phyloP scores from a whole-genome alignment of 2,888 invertebrate species.

The Melieria crassipennis region DNA sequence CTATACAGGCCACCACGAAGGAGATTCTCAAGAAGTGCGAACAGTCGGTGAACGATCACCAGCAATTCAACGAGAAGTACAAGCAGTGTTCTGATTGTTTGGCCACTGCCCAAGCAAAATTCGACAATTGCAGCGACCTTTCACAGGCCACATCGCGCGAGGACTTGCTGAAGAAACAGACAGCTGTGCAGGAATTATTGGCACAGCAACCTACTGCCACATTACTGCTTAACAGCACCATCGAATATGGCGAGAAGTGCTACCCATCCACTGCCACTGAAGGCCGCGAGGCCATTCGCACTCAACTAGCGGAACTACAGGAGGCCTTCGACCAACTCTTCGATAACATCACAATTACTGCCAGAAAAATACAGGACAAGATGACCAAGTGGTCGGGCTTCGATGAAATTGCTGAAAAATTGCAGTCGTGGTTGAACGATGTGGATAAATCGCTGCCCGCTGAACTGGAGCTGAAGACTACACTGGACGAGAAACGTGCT shows the following conservation, averaged over 20 bases:
- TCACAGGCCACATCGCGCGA: constrained; percentile 73
- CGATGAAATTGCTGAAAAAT: constrained; percentile 83
- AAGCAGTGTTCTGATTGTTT: constrained; percentile 86
- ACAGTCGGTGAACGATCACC: constrained; percentile 85
- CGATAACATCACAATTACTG: constrained; percentile 80
- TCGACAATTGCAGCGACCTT: constrained; percentile 74
- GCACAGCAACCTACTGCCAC: constrained; percentile 80
- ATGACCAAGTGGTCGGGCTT: constrained; percentile 90
- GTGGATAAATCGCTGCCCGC: constrained; percentile 80
- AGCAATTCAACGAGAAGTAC: constrained; percentile 82
- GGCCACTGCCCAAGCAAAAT: constrained; percentile 77
- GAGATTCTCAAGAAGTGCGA: constrained; percentile 93
- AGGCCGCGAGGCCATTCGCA: constrained; percentile 85
- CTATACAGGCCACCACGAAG: constrained; percentile 87
- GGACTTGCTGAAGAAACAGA: constrained; percentile 75
- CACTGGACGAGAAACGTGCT: constrained; percentile 89
- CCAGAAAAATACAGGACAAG: constrained; percentile 84
- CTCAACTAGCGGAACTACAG: constrained; percentile 85
- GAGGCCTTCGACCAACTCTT: constrained; percentile 83
- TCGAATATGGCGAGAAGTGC: constrained; percentile 88
- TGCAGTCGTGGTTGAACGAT: constrained; percentile 81
- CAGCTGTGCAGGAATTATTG: constrained; percentile 77
- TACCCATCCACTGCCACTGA: constrained; percentile 87
- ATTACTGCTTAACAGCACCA: constrained; percentile 81
- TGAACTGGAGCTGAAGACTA: constrained; percentile 84